phyloP scores from a whole-genome alignment of 1,140 invertebrate species.

The Ostrea edulis region DNA sequence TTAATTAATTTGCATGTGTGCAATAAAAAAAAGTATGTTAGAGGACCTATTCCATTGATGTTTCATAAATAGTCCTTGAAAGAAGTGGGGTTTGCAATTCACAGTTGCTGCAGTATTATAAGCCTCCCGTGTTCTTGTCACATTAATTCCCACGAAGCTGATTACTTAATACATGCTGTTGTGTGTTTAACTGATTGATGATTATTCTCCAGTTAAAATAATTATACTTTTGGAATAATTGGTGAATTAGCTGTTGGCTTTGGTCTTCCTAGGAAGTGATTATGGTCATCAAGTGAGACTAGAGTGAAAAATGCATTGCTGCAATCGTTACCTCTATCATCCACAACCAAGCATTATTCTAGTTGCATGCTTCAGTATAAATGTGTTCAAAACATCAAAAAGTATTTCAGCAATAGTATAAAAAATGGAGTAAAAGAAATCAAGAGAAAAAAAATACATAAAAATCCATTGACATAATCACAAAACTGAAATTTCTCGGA shows the following conservation, averaged over 20 bases:
- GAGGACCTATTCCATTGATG: not conserved
- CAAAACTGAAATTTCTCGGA: not conserved
- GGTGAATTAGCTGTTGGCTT: not conserved
- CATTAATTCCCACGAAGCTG: slow-evolving; percentile 15
- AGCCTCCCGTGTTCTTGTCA: slow-evolving; percentile 5
- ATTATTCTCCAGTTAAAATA: slow-evolving; percentile 26
- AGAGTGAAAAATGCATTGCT: not conserved
- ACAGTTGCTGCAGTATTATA: not conserved
- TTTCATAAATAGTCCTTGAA: not conserved
- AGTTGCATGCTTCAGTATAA: too few species aligned
- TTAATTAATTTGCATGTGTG: slow-evolving; percentile 8
- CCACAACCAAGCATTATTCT: too few species aligned
- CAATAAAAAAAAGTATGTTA: not conserved
- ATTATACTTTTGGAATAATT: slow-evolving; percentile 10
- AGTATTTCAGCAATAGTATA: too few species aligned
- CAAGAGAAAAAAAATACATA: too few species aligned
- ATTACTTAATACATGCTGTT: not conserved
- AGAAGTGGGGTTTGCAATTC: slow-evolving; percentile 3
- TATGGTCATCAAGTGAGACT: not conserved
- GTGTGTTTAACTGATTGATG: not conserved
- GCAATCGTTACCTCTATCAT: not conserved
- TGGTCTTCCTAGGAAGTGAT: not conserved
- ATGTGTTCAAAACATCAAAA: too few species aligned
- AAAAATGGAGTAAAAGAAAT: too few species aligned
- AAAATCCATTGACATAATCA: too few species aligned